Evolutionary conservation across 2,797 vertebrate genomes (phyloP).

Genomic region (Pipistrellus pipistrellus): DNA sequence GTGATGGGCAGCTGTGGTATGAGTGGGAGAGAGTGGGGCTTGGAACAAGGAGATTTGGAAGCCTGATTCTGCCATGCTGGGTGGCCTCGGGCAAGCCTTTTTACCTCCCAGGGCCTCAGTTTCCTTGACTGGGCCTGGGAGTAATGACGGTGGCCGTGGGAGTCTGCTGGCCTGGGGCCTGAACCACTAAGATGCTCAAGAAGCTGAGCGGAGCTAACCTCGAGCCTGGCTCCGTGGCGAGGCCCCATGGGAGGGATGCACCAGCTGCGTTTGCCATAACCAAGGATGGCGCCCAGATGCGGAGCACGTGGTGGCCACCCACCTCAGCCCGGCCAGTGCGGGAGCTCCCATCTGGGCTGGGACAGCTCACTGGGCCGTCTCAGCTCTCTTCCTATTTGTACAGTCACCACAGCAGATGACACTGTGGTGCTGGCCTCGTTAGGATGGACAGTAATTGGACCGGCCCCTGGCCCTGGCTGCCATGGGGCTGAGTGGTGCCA

Average conservation of each 20-base stretch:
- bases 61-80: not conserved
- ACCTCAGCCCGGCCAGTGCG: not conserved
- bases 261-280: not conserved
- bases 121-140: not conserved
- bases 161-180: not conserved
- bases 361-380: conserved; percentile 8
- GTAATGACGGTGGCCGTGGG: not conserved
- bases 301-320: conserved; percentile 10
- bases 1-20: not conserved
- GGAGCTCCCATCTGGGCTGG: conserved; percentile 39
- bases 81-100: not conserved
- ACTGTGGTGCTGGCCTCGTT: conserved; percentile 13
- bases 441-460: not conserved
- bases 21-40: not conserved
- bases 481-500: not conserved
- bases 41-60: not conserved
- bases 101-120: not conserved
- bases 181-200: not conserved
- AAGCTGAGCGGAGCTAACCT: not conserved
- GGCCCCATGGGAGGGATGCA: not conserved
- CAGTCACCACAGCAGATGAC: not conserved
- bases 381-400: conserved; percentile 46
- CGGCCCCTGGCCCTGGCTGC: conserved; percentile 9
- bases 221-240: not conserved
- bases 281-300: conserved; percentile 62